phyloP scores from a whole-genome alignment of 1,140 invertebrate species.

The Hormaphis cornu region DNA sequence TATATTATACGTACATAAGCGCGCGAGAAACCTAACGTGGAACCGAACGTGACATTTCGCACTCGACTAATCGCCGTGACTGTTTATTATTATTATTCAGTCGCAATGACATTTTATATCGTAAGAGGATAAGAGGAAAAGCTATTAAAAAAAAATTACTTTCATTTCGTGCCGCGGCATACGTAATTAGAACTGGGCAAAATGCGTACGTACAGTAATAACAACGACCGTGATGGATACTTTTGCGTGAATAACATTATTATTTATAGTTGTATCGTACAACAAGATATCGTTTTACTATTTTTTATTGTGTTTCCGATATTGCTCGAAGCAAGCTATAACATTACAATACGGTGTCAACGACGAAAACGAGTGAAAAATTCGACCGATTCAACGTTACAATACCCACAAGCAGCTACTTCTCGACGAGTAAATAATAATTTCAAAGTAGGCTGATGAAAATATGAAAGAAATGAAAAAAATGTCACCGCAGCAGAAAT shows the following conservation, averaged over 20 bases:
- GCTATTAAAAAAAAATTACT: conserved; percentile 30
- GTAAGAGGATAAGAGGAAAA: conserved; percentile 25
- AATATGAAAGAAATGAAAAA: too few relatives aligned
- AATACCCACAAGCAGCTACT: too few relatives aligned
- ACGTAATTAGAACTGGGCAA: conserved; percentile 19
- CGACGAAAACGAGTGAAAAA: too few relatives aligned
- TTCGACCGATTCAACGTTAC: too few relatives aligned
- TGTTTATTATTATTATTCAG: neutral
- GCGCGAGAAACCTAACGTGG: conserved; percentile 19
- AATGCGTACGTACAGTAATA: too few relatives aligned
- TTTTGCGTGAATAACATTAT: neutral
- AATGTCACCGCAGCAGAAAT: too few relatives aligned
- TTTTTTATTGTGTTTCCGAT: too few relatives aligned
- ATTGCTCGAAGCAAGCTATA: too few relatives aligned
- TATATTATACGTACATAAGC: neutral
- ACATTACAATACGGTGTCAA: too few relatives aligned
- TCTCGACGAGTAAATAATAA: too few relatives aligned
- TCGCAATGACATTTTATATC: conserved; percentile 23
- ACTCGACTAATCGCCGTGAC: conserved; percentile 29
- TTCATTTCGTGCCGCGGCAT: conserved; percentile 30
- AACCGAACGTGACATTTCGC: conserved; percentile 31
- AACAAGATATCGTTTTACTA: neutral
- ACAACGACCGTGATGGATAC: neutral
- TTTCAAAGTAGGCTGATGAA: too few relatives aligned
- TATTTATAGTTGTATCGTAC: neutral